Evolutionary conservation across 2,888 invertebrate species (phyloP).

Genomic region (Heliconius ismenius): DNA sequence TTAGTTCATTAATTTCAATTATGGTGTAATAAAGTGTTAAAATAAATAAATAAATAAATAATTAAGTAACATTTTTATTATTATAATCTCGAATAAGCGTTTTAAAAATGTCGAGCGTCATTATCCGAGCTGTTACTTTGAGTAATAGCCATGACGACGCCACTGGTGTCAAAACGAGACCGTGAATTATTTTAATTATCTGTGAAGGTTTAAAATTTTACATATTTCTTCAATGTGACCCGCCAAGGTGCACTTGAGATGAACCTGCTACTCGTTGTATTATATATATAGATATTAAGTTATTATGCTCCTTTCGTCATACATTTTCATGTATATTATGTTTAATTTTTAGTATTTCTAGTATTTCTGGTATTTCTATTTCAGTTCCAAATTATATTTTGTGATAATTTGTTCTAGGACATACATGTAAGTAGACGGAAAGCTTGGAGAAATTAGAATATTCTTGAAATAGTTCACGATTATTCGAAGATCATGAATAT

Average conservation of each 20-base stretch:
- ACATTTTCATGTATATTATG: background rate
- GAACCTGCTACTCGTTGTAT: background rate
- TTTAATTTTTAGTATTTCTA: too few species aligned
- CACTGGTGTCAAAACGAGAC: slow-evolving; percentile 29
- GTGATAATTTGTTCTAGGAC: background rate
- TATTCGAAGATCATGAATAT: too few species aligned
- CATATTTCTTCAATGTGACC: slow-evolving; percentile 3
- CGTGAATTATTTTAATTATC: slow-evolving; percentile 22
- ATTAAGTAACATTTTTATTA: background rate
- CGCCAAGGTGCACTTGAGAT: background rate
- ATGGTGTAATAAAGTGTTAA: too few species aligned
- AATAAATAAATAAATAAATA: too few species aligned
- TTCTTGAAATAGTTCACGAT: too few species aligned
- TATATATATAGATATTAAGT: too few species aligned
- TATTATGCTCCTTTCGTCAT: too few species aligned
- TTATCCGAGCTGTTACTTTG: slow-evolving; percentile 29
- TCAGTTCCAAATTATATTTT: background rate
- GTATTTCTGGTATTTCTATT: too few species aligned
- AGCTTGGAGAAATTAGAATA: too few species aligned
- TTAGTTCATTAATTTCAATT: too few species aligned
- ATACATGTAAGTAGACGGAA: too few species aligned
- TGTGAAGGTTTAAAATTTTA: slow-evolving; percentile 27
- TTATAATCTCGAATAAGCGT: background rate
- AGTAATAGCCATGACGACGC: slow-evolving; percentile 39
- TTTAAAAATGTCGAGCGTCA: slow-evolving; percentile 2